Evolutionary conservation across 1,140 invertebrate genomes (phyloP), one percentile per base, ranked within the genome.

Genomic region (Macrotrachela quadricornifera): DNA sequence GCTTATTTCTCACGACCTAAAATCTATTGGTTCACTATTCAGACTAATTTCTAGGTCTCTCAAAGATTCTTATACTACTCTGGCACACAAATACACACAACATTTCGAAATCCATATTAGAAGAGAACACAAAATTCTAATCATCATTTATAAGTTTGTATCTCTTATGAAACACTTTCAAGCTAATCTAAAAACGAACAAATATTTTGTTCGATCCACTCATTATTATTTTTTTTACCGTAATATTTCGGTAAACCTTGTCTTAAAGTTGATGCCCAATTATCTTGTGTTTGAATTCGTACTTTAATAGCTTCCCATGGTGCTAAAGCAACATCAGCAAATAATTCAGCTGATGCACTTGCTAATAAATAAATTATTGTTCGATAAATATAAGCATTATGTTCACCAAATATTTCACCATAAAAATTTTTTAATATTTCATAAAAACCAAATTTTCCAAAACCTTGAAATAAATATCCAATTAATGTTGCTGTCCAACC

Each of bases 241-340:
- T 71, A 61, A 43, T 79, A 96, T 66, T 83, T 83, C 10, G 90
- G 90, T 62, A 80, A 73, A 48, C 85, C 91, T 64, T 84, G 80
- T 52, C 92, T 76, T 17, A 99, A 71, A 3, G 82, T 92, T 56
- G 75, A 79, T 10, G 85, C 83, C 65, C 83, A 97, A 37, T 88
- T 90, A 54, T 91, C 87, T 67, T 80, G 80, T 0, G 94, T 99
- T 73, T 99, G 94, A 64, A 97, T 94, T 62, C 84, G 75, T 1
- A 88, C 84, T 76, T 97, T 99, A 41, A 82, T 80, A n/a, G 92
- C 87, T 73, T 99, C 94, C 75, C 97, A 82, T 11, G 94, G 92
- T 55, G 88, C 88, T 46, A 99, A 75, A 55, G 87, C 85, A 67
- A 99, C 95, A 64, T 99, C 94, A 58, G 94, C 94, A 67, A 99